Base-by-base conservation (phyloP, 2,797 vertebrate genomes). In the Astyanax mexicanus region DNA sequence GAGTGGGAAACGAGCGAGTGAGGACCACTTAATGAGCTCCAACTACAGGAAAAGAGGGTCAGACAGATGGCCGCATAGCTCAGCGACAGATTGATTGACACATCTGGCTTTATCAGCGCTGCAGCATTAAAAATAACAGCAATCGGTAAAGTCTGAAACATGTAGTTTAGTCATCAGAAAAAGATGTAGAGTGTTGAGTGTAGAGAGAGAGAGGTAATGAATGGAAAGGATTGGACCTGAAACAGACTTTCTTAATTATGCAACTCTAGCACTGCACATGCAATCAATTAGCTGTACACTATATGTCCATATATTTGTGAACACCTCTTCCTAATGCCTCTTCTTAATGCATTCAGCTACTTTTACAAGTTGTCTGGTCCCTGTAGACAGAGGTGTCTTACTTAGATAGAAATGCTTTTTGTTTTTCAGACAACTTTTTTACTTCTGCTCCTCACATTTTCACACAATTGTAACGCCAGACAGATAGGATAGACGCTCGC, bases 91-190 rank as follows among this genome's bases (percentile, higher is more conserved):
- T n/a, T 69, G 69, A 38, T 37, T n/a, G 65, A 49, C 38, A 65
- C 69, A 45, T 65, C 55, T 55, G 60, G 27, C 15, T n/a, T 25
- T 21, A 29, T 77, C 37, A 44, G 8, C 40, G 10, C 10, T 23
- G 54, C 55, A 13, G 9, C 17, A 17, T 45, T 17, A 8, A 57
- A 19, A 54, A 6, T 5, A 19, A 11, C 45, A 9, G 6, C 2
- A 52, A 32, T 17, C 12, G 27, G 38, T 73, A 78, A 83, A 57
- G 19, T 38, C 61, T 8, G n/a, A 64, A 80, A 71, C 65, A 55
- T n/a, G 42, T 6, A 52, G n/a, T 13, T 49, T 45, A 12, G 12
- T 65, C 55, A 72, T 69, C 71, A 47, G 29, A 58, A 75, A 47
- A 12, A 0, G 0, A 15, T n/a, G 15, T n/a, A 9, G 29, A 21